Percentiles rank a stretch among this genome's conserved stretches.
Conservation (phyloP, 1,140 invertebrate genomes). For the Procambarus virginalis region DNA sequence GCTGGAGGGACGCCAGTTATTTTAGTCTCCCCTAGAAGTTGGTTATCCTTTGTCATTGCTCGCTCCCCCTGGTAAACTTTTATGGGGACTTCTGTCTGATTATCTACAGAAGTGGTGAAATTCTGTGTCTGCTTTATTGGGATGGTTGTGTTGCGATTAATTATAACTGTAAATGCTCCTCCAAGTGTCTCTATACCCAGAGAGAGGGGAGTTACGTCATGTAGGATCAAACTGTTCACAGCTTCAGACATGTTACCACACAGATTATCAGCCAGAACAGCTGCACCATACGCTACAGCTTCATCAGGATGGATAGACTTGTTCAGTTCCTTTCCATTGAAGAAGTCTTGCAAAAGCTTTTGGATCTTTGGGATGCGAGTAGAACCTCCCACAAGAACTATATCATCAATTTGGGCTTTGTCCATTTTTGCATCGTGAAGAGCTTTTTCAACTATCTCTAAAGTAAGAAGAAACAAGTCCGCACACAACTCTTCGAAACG, state of each 20-base stretch:
- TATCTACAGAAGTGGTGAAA: too few relatives aligned
- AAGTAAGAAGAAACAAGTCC: conserved; percentile 16
- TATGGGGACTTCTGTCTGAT: too few relatives aligned
- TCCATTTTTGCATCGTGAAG: conserved; percentile 34
- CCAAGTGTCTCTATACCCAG: too few relatives aligned
- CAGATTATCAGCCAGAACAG: conserved; percentile 22
- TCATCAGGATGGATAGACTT: conserved; percentile 38
- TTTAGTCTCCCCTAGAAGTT: too few relatives aligned
- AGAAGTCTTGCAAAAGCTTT: conserved; percentile 35
- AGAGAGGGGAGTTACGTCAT: background rate
- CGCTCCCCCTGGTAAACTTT: too few relatives aligned
- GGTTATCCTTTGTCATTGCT: too few relatives aligned
- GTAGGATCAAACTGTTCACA: conserved; percentile 7
- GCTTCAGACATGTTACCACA: conserved; percentile 30
- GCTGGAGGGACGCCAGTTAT: too few relatives aligned
- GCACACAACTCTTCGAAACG: conserved; percentile 30
- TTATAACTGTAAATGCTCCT: too few relatives aligned
- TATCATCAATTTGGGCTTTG: conserved; percentile 32
- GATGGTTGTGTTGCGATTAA: too few relatives aligned
- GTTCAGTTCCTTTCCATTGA: conserved; percentile 36
- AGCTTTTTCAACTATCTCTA: conserved; percentile 18
- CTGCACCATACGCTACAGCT: conserved; percentile 27
- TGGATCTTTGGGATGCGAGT: conserved; percentile 29
- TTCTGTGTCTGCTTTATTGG: too few relatives aligned
- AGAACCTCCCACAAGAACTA: conserved; percentile 29